These are phyloP conservation scores for Notamacropus eugenii DNA, from an alignment of 2,797 vertebrate genomes.

Conservation along the genomic window DNA sequence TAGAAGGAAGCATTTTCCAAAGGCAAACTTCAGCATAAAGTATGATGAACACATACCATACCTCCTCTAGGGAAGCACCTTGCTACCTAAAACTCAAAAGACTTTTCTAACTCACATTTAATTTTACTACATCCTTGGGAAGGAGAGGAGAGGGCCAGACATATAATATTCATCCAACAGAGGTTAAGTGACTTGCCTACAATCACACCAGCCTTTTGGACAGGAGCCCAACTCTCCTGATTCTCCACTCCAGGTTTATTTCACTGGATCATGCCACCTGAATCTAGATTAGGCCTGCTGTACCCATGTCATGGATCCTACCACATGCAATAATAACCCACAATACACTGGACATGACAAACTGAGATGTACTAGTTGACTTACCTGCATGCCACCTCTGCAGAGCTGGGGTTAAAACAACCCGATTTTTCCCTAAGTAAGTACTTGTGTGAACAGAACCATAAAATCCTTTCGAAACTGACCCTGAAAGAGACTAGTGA, in stretches of 20 bases:
- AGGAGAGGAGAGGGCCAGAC: not conserved
- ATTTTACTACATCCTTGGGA: not conserved
- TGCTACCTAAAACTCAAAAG: not conserved
- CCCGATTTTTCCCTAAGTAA: constrained; percentile 34
- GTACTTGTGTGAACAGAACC: not conserved
- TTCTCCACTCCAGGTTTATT: not conserved
- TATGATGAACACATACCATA: not conserved
- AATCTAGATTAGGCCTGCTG: not conserved
- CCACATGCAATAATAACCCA: not conserved
- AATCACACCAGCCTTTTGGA: not conserved
- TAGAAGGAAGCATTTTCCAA: not conserved
- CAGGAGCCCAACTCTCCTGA: not conserved
- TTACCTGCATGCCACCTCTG: not conserved
- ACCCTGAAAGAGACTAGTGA: constrained; percentile 27
- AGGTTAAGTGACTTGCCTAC: not conserved
- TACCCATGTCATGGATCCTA: not conserved
- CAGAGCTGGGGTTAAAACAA: constrained; percentile 18
- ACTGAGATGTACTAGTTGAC: not conserved
- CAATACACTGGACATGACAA: not conserved
- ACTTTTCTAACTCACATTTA: not conserved
- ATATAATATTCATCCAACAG: not conserved
- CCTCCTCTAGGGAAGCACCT: not conserved
- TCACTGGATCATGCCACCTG: not conserved
- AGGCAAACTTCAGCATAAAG: not conserved
- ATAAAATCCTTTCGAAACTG: constrained; percentile 18